Evolutionary conservation across 30 jellyfish, hydroid and myxozoan species (phyloP).

Genomic region (Hydra vulgaris): DNA sequence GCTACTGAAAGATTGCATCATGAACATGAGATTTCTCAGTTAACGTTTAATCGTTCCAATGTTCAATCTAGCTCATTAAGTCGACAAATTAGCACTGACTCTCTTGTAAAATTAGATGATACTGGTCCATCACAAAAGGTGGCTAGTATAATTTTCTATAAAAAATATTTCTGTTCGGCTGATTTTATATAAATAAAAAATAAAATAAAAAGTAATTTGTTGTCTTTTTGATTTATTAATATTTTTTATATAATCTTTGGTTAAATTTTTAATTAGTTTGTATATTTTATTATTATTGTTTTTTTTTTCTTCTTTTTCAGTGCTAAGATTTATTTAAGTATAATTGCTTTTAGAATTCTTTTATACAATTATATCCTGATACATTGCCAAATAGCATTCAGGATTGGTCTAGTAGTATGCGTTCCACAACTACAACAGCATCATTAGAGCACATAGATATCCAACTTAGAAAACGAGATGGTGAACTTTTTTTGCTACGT

Average conservation of each 20-base stretch:
- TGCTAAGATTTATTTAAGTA: not conserved
- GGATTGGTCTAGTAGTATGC: not conserved
- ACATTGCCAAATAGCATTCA: constrained; percentile 4
- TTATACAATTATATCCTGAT: not conserved
- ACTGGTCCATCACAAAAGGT: not conserved
- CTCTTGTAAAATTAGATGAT: not conserved
- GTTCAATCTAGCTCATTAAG: not conserved
- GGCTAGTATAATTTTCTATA: not conserved
- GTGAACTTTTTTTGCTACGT: constrained; percentile 53
- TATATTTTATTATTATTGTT: no score
- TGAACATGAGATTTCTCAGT: constrained; percentile 30
- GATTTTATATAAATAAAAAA: no score
- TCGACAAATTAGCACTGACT: constrained; percentile 15
- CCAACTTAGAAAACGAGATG: constrained; percentile 71
- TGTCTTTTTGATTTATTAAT: no score
- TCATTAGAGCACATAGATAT: constrained; percentile 61
- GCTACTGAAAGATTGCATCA: constrained; percentile 45
- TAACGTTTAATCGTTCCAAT: not conserved
- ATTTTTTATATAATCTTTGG: no score
- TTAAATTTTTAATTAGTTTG: no score
- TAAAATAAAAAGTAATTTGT: no score
- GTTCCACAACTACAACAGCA: constrained; percentile 62
- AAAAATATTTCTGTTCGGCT: no score
- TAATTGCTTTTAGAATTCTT: not conserved
- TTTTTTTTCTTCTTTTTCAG: no score